Conservation (phyloP, 2,888 invertebrate species). For the Rotaria sp. region DNA sequence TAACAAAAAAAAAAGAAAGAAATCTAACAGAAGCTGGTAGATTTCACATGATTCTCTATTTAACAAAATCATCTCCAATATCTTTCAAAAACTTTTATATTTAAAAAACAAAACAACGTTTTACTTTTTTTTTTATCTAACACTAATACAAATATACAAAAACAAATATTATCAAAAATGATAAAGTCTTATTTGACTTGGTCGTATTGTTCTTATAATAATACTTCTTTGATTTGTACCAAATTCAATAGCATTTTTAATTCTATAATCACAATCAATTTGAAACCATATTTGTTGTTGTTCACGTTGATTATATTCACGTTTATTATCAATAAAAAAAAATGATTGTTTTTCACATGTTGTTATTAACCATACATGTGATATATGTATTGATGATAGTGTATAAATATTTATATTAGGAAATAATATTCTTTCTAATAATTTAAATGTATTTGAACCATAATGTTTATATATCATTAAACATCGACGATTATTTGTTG, state of each 20-base stretch:
- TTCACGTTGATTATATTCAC: background rate
- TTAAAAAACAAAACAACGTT: background rate
- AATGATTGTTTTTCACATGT: constrained; percentile 2
- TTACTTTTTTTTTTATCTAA: background rate
- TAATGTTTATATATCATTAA: background rate
- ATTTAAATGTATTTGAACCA: constrained; percentile 5
- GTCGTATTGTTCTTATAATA: background rate
- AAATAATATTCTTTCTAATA: background rate
- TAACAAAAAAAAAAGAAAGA: no score
- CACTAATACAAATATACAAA: background rate
- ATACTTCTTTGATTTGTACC: background rate
- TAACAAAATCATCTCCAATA: no score
- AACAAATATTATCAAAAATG: background rate
- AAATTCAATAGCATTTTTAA: background rate
- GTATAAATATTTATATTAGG: background rate
- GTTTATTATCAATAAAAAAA: background rate
- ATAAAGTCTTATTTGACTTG: background rate
- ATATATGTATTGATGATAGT: background rate
- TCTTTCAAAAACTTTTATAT: background rate
- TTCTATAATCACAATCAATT: background rate
- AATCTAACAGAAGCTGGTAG: no score
- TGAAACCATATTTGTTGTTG: background rate
- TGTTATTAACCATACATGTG: background rate
- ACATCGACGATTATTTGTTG: background rate
- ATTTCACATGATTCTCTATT: no score